Percentiles rank a stretch among this genome's conserved stretches.
These are phyloP conservation scores for Podarcis raffonei DNA, from an alignment of 2,113 vertebrate genomes.

Conservation along the genomic window DNA sequence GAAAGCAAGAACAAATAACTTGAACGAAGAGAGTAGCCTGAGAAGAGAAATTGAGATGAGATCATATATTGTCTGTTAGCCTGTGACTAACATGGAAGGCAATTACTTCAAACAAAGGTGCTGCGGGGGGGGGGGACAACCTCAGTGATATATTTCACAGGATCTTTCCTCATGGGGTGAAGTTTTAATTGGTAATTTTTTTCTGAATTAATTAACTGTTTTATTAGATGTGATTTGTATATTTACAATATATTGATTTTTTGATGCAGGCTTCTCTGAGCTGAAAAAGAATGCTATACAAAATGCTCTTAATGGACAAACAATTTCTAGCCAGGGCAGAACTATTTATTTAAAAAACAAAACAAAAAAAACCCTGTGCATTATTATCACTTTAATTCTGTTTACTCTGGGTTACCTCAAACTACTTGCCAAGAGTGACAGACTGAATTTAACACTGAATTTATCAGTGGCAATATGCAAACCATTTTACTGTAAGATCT, in stretches of 20 bases:
- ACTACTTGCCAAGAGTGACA: background rate
- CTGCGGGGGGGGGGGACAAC: rapidly evolving
- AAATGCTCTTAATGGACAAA: background rate
- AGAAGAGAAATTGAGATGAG: background rate
- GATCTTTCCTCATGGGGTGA: background rate
- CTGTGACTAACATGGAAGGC: background rate
- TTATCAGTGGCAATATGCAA: background rate
- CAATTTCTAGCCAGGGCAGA: background rate
- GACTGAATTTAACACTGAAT: slow-evolving; percentile 1
- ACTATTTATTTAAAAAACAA: background rate
- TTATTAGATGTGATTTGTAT: background rate
- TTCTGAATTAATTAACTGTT: background rate
- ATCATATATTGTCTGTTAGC: background rate
- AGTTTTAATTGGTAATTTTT: background rate
- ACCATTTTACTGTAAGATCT: background rate
- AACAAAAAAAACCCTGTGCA: background rate
- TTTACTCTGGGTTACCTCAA: background rate
- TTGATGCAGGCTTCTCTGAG: background rate
- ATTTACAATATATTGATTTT: background rate
- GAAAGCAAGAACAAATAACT: background rate
- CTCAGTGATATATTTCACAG: background rate
- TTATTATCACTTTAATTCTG: background rate
- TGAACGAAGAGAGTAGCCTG: background rate
- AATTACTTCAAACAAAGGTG: background rate
- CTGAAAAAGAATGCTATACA: background rate